A percentile compares a stretch with the other conserved stretches of the same genome.
Evolutionary conservation across 2,113 vertebrate species (phyloP).

Genomic region (Trogon melanurus): DNA sequence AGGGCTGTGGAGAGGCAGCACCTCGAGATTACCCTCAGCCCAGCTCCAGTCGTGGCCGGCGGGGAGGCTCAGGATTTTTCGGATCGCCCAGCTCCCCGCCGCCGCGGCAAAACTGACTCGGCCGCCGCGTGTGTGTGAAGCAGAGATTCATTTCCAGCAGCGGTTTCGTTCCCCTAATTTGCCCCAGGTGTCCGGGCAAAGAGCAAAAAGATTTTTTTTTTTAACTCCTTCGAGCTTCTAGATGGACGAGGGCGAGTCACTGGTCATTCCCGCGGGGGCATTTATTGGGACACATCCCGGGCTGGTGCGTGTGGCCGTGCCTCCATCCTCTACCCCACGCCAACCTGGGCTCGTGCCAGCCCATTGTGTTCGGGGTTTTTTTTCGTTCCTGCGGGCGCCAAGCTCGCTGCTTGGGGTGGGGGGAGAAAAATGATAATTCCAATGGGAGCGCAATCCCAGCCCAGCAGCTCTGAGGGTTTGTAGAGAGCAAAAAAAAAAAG

Average conservation of each 20-base stretch:
- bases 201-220: background rate
- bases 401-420: background rate
- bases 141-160: background rate
- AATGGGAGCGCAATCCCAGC: background rate
- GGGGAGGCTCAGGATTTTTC: background rate
- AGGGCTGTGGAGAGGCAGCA: background rate
- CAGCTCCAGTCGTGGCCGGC: fast-evolving
- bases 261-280: background rate
- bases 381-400: background rate
- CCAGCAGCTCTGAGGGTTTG: fast-evolving
- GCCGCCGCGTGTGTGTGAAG: background rate
- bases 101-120: background rate
- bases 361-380: background rate
- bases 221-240: background rate
- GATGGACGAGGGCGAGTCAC: background rate
- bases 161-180: background rate
- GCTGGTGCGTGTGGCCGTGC: background rate
- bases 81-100: background rate
- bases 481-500: background rate
- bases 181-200: background rate
- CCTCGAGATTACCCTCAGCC: fast-evolving
- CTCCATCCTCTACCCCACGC: background rate
- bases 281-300: background rate
- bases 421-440: background rate
- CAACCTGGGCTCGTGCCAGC: background rate